A percentile compares a stretch with the other conserved stretches of the same genome.
These are phyloP conservation scores for Nasonovia ribisnigri DNA, from an alignment of 2,888 invertebrate genomes.

Conservation along the genomic window DNA sequence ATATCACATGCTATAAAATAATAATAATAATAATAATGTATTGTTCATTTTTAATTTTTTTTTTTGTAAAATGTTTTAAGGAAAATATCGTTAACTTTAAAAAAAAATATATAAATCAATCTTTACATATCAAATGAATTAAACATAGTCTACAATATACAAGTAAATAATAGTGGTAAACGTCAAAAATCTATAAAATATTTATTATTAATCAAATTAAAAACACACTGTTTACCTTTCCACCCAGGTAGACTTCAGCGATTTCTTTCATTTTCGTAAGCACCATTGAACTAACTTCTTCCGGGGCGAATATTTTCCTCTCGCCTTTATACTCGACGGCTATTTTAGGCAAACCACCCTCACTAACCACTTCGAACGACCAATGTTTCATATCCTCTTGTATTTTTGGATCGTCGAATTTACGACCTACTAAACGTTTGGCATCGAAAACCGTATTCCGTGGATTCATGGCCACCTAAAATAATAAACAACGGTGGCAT, in stretches of 20 bases:
- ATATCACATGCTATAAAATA: too few species aligned
- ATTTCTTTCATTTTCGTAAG: conserved; percentile 77
- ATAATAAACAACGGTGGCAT: background rate
- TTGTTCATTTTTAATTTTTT: background rate
- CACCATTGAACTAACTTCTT: conserved; percentile 80
- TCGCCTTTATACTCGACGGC: conserved; percentile 77
- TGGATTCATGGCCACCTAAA: conserved; percentile 80
- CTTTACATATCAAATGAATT: background rate
- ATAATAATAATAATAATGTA: too few species aligned
- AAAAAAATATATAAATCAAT: background rate
- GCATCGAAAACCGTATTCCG: conserved; percentile 80
- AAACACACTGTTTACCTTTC: conserved; percentile 66
- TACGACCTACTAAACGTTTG: conserved; percentile 76
- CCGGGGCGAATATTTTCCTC: conserved; percentile 77
- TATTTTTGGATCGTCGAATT: conserved; percentile 80
- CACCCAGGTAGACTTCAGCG: conserved; percentile 80
- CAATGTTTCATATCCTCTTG: conserved; percentile 86
- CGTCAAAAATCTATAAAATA: background rate
- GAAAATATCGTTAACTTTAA: background rate
- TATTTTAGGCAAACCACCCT: conserved; percentile 78
- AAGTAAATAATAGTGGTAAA: background rate
- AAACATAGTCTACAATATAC: background rate
- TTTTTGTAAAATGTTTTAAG: background rate
- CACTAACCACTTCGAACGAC: conserved; percentile 83
- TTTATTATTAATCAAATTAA: background rate